A percentile compares a stretch with the other conserved stretches of the same genome.
Evolutionary conservation across 2,113 vertebrate genomes (phyloP).

Genomic region (Chionis minor): DNA sequence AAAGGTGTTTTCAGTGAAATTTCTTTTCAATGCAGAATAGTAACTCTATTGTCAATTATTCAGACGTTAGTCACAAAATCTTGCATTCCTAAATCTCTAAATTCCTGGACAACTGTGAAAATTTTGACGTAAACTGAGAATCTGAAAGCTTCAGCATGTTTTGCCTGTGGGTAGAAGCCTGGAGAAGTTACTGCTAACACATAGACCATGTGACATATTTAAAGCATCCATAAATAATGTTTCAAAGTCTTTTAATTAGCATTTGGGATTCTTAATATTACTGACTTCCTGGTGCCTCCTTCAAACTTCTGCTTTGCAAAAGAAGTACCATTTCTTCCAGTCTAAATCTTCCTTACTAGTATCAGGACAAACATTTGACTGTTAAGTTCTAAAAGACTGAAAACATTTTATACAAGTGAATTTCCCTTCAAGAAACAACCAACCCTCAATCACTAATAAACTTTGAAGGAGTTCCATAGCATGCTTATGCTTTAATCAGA

Average conservation of each 20-base stretch:
- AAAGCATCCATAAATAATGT: background rate
- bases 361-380: background rate
- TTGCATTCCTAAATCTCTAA: background rate
- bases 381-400: background rate
- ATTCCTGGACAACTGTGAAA: background rate
- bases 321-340: background rate
- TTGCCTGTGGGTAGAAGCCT: background rate
- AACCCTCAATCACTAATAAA: background rate
- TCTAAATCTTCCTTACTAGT: background rate
- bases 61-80: background rate
- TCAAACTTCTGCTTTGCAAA: background rate
- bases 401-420: background rate
- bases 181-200: background rate
- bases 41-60: background rate
- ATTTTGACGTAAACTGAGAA: background rate
- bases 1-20: background rate
- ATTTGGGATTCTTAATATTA: background rate
- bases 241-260: background rate
- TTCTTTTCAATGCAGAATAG: background rate
- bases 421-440: background rate
- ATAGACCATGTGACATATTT: rapidly evolving
- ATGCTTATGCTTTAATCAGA: background rate
- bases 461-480: background rate
- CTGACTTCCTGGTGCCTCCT: background rate
- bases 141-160: background rate